Base-by-base conservation (phyloP, 64 coral and sea anemone genomes). In the Catalaphyllia jardinei region DNA sequence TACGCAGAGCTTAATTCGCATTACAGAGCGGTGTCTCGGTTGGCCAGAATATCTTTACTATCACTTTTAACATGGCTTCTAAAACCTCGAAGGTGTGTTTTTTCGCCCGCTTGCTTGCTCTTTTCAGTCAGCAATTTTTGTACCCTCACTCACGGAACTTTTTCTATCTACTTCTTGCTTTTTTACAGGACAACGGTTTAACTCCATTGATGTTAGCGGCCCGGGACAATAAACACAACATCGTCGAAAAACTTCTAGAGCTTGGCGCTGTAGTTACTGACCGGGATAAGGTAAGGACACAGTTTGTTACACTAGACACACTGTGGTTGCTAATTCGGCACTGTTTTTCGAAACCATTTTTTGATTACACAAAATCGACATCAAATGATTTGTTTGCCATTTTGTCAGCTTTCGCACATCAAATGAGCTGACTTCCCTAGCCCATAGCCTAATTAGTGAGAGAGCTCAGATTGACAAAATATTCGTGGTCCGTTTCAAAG, bases 151-250 rank as follows among this genome's bases (percentile, higher is more conserved):
- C 19, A 71, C 20, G 7, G 33, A 38, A 39, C 33, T 69, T 29
- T 25, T 1, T 46, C 20, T 89, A 12, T 50, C 31, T 57, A 57
- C 15, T 79, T 67, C 10, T 17, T 63, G 33, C 31, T 59, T 51
- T 89, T 52, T 91, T 83, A n/a, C 64, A 96, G 95, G 95, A 96
- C 88, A 96, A 96, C 87, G 95, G 95, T 10, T 84, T 96, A 1
- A 96, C 95, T 4, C 95, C 95, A n/a, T 93, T 96, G 71, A 96
- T 96, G 95, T 54, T 96, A 2, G 95, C 95, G 10, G 91, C 95
- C 17, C 80, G 95, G 22, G 95, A 96, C 59, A 96, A 93, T 61
- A 96, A 96, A 18, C 88, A 93, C 27, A 96, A 93, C 46, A 96
- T 96, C 28, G 95, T 96, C 5, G 95, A 96, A 64, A 96, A 96